phyloP scores from a whole-genome alignment of 2,888 invertebrate species.

The Heterodera filipjevi region DNA sequence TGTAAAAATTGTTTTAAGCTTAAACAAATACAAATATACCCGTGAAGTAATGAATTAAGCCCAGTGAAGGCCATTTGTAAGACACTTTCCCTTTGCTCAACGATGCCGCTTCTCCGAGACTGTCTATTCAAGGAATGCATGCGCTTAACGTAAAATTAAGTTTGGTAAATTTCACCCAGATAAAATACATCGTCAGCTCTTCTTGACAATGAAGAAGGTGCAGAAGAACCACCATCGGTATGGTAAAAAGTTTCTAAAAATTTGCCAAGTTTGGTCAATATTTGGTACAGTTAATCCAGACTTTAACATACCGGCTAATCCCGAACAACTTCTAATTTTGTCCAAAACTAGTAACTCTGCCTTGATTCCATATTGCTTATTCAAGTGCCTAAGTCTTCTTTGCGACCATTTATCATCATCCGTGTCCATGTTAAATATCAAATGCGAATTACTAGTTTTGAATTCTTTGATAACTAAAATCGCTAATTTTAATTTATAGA shows the following conservation, averaged over 20 bases:
- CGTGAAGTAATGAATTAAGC: conserved; percentile 37
- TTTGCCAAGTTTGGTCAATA: neutral
- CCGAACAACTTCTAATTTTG: conserved; percentile 26
- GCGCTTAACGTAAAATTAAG: neutral
- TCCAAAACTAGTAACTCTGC: conserved; percentile 33
- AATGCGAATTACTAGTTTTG: neutral
- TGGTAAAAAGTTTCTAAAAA: conserved; percentile 13
- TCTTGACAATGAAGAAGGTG: neutral
- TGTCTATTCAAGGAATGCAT: conserved; percentile 20
- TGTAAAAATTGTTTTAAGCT: neutral
- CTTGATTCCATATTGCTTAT: conserved; percentile 41
- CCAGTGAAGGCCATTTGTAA: conserved; percentile 39
- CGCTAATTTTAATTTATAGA: no score
- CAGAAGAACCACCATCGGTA: conserved; percentile 6
- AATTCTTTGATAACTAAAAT: no score
- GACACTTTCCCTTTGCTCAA: conserved; percentile 36
- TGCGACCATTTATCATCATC: conserved; percentile 43
- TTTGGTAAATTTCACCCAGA: neutral
- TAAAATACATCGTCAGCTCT: neutral
- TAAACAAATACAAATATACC: conserved; percentile 25
- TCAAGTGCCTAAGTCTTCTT: conserved; percentile 43
- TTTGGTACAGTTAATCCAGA: no score
- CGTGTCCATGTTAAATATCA: neutral
- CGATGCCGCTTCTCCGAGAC: conserved; percentile 1
- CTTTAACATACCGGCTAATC: conserved; percentile 19